Percentiles rank a stretch among this genome's conserved stretches.
Evolutionary conservation across 2,888 invertebrate species (phyloP).

Genomic region (Nymphalis c-album): DNA sequence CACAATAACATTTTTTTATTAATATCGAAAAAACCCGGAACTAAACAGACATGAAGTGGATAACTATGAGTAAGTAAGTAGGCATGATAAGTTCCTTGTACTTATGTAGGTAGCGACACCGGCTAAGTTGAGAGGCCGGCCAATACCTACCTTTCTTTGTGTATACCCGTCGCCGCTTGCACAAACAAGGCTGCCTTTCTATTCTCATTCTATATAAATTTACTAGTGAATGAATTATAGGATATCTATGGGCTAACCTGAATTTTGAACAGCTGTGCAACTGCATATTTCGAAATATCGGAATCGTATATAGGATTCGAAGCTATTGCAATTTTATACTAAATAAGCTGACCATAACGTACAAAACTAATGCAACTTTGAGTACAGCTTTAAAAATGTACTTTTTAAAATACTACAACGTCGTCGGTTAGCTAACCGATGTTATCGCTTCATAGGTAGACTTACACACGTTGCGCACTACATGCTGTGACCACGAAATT

Average conservation of each 20-base stretch:
- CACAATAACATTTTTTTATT: neutral
- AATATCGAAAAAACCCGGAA: conserved; percentile 9
- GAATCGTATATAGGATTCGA: conserved; percentile 15
- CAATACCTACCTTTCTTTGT: conserved; percentile 46
- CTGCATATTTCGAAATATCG: conserved; percentile 32
- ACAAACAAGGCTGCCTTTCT: conserved; percentile 47
- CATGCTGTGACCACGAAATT: conserved; percentile 70
- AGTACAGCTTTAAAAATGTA: conserved; percentile 24
- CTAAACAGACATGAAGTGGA: conserved; percentile 12
- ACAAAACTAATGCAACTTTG: conserved; percentile 25
- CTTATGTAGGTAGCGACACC: conserved; percentile 16
- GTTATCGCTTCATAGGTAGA: conserved; percentile 41
- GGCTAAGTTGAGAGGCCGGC: conserved; percentile 26
- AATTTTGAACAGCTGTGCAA: conserved; percentile 33
- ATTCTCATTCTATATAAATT: conserved; percentile 43
- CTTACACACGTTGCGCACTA: conserved; percentile 61
- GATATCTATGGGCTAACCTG: conserved; percentile 36
- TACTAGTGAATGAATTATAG: conserved; percentile 38
- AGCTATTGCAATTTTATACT: conserved; percentile 24
- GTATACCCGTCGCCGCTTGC: conserved; percentile 38
- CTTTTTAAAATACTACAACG: conserved; percentile 35
- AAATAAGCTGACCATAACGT: conserved; percentile 11
- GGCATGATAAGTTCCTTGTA: conserved; percentile 12
- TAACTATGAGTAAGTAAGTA: conserved; percentile 1
- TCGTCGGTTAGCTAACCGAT: conserved; percentile 38